These are phyloP conservation scores for Strix aluco DNA, from an alignment of 2,113 vertebrate species.

Conservation along the genomic window DNA sequence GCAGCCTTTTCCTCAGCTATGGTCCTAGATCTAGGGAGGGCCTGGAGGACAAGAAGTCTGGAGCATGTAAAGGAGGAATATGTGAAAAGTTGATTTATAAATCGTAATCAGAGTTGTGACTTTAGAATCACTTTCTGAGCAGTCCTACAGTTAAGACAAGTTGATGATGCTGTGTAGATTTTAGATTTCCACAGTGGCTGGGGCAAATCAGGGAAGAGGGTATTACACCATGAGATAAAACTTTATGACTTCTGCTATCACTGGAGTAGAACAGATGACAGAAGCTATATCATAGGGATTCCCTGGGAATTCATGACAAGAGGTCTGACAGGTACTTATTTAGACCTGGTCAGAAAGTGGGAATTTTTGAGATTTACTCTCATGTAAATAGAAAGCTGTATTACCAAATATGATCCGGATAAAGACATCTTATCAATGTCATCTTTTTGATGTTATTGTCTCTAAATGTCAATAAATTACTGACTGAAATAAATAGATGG, in stretches of 20 bases:
- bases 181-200: background rate
- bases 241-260: background rate
- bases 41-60: background rate
- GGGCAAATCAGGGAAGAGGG: background rate
- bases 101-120: background rate
- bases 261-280: background rate
- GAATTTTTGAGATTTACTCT: background rate
- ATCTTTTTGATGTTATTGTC: background rate
- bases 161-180: background rate
- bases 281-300: background rate
- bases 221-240: background rate
- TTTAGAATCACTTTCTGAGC: background rate
- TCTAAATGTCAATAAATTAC: background rate
- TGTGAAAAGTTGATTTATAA: background rate
- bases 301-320: background rate
- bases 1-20: background rate
- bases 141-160: background rate
- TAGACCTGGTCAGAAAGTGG: background rate
- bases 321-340: background rate
- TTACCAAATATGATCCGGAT: background rate
- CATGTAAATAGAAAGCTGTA: background rate
- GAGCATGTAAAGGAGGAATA: background rate
- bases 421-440: background rate
- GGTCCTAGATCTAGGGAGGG: background rate
- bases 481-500: background rate